phyloP scores from a whole-genome alignment of 2,797 vertebrate genomes.

The Anabas testudineus region DNA sequence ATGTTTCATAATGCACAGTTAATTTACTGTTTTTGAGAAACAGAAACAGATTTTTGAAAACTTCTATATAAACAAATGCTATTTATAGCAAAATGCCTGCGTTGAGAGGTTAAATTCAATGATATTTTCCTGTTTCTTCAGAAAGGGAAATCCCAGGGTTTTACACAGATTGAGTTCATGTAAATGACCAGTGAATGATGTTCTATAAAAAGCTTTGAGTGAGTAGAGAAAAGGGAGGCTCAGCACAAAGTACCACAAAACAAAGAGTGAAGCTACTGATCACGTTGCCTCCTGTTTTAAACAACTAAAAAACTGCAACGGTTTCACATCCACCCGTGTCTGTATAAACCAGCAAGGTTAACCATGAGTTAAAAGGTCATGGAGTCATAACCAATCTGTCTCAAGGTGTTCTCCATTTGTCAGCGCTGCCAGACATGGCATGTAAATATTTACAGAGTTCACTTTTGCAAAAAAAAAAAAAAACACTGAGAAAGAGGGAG shows the following conservation, averaged over 20 bases:
- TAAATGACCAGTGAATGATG: constrained; percentile 12
- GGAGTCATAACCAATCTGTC: constrained; percentile 30
- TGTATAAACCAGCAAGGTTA: constrained; percentile 17
- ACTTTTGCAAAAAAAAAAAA: constrained; percentile 22
- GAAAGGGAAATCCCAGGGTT: background rate
- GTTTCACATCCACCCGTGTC: constrained; percentile 30
- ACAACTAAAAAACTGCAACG: background rate
- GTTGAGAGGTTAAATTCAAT: background rate
- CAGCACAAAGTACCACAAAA: background rate
- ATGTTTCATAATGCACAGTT: background rate
- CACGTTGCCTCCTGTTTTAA: constrained; percentile 14
- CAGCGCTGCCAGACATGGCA: constrained; percentile 45
- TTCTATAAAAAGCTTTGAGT: constrained; percentile 26
- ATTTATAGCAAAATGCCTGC: background rate
- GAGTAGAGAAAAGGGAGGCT: constrained; percentile 2
- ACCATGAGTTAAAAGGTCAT: constrained; percentile 46
- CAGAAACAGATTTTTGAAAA: no score
- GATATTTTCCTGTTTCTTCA: background rate
- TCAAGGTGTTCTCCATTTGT: constrained; percentile 51
- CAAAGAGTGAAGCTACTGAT: background rate
- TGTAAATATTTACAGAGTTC: constrained; percentile 76
- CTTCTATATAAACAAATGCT: no score
- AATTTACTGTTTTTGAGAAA: no score
- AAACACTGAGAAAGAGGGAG: background rate
- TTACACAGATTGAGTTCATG: background rate